phyloP scores from a whole-genome alignment of 1,140 invertebrate genomes.

The Pissodes strobi region DNA sequence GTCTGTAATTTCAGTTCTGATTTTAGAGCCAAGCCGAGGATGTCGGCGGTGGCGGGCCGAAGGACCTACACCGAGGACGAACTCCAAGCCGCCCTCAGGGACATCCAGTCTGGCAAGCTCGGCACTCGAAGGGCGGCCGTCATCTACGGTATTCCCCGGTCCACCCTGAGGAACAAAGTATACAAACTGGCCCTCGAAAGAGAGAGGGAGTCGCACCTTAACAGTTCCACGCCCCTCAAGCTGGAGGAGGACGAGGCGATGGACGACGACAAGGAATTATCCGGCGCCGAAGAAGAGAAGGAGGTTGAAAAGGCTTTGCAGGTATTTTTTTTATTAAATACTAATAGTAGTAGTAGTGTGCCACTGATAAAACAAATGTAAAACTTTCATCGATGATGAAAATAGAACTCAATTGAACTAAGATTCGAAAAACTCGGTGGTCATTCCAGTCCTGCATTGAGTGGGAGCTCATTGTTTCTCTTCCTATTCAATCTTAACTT shows the following conservation, averaged over 20 bases:
- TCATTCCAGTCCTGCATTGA: too few relatives aligned
- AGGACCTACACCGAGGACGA: constrained; percentile 91
- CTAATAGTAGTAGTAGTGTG: too few relatives aligned
- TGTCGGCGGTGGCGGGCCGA: constrained; percentile 63
- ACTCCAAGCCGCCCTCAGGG: constrained; percentile 83
- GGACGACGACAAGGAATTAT: constrained; percentile 64
- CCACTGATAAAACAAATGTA: too few relatives aligned
- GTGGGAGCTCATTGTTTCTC: too few relatives aligned
- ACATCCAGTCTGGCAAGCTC: constrained; percentile 90
- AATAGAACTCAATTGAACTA: too few relatives aligned
- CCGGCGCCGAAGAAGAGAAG: constrained; percentile 69
- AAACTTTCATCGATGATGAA: too few relatives aligned
- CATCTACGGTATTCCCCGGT: constrained; percentile 93
- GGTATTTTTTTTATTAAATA: constrained; percentile 3
- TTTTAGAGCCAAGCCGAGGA: constrained; percentile 66
- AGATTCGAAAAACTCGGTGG: too few relatives aligned
- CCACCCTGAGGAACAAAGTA: constrained; percentile 92
- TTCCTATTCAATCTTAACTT: too few relatives aligned
- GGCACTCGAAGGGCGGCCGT: constrained; percentile 90
- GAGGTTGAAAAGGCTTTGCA: constrained; percentile 65
- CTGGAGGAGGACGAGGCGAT: constrained; percentile 53
- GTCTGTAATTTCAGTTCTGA: constrained; percentile 55
- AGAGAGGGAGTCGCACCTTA: constrained; percentile 64
- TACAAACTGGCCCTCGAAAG: constrained; percentile 82
- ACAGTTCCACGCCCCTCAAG: constrained; percentile 55